Evolutionary conservation across 1,140 invertebrate genomes (phyloP).

Genomic region (Phthorimaea operculella): DNA sequence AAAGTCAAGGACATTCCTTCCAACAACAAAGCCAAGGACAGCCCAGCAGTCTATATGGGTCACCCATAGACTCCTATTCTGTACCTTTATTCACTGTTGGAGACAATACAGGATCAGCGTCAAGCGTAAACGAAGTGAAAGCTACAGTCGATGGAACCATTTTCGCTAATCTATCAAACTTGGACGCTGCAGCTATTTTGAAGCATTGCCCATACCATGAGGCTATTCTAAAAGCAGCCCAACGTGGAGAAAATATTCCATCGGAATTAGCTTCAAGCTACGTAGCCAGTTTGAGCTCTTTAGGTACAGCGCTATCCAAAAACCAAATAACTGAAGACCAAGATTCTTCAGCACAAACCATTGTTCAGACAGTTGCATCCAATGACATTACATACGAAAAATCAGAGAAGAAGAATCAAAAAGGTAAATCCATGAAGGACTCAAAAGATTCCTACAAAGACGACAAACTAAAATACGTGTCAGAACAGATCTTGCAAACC

Average conservation of each 20-base stretch:
- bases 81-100: conserved; percentile 60
- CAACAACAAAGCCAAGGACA: conserved; percentile 19
- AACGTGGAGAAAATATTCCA: conserved; percentile 50
- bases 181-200: conserved; percentile 62
- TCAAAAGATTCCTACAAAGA: conserved; percentile 43
- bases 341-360: conserved; percentile 34
- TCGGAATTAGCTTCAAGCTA: conserved; percentile 55
- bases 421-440: conserved; percentile 45
- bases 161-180: conserved; percentile 49
- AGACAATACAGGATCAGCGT: conserved; percentile 61
- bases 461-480: conserved; percentile 33
- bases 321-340: conserved; percentile 39
- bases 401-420: conserved; percentile 36
- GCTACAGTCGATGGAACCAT: conserved; percentile 57
- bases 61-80: conserved; percentile 66
- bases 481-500: conserved; percentile 52
- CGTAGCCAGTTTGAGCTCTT: conserved; percentile 50
- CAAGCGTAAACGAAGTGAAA: conserved; percentile 45
- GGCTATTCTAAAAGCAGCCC: conserved; percentile 60
- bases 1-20: conserved; percentile 8
- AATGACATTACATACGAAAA: conserved; percentile 38
- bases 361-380: conserved; percentile 37
- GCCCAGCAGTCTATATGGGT: conserved; percentile 52
- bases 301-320: conserved; percentile 44
- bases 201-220: conserved; percentile 67